Conservation (phyloP, 2,888 invertebrate species). For the Leucophora obtusa region DNA sequence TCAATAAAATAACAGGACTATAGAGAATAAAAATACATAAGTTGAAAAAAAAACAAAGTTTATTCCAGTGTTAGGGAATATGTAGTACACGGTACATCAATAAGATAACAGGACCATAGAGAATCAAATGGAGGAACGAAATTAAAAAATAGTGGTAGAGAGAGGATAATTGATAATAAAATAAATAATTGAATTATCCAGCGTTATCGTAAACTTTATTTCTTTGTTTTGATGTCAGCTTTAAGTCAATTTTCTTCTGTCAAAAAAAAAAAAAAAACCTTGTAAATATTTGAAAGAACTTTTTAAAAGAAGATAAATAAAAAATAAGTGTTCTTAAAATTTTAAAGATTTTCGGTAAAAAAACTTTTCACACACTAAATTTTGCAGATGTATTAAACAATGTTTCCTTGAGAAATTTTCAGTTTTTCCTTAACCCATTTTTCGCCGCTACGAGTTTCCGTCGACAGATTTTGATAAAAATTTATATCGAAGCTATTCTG, state of each 20-base stretch:
- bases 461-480: too few species aligned
- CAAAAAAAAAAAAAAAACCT: not conserved
- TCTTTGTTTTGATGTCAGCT: conserved; percentile 40
- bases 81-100: conserved; percentile 9
- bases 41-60: conserved; percentile 12
- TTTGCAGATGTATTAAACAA: too few species aligned
- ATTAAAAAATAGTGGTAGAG: conserved; percentile 52
- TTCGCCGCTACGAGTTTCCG: too few species aligned
- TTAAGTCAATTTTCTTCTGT: conserved; percentile 26
- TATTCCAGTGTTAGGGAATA: not conserved
- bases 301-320: too few species aligned
- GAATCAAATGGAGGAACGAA: conserved; percentile 15
- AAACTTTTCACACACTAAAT: too few species aligned
- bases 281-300: not conserved
- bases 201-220: conserved; percentile 35
- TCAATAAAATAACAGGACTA: conserved; percentile 55
- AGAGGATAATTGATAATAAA: conserved; percentile 60
- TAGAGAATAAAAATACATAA: conserved; percentile 32
- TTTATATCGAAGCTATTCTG: too few species aligned
- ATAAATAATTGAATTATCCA: conserved; percentile 57
- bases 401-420: too few species aligned
- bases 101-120: conserved; percentile 26
- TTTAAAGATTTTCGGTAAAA: too few species aligned
- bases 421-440: too few species aligned
- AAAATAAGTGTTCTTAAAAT: too few species aligned